Evolutionary conservation across 2,113 vertebrate species (phyloP).

Genomic region (Bambusicola thoracicus): DNA sequence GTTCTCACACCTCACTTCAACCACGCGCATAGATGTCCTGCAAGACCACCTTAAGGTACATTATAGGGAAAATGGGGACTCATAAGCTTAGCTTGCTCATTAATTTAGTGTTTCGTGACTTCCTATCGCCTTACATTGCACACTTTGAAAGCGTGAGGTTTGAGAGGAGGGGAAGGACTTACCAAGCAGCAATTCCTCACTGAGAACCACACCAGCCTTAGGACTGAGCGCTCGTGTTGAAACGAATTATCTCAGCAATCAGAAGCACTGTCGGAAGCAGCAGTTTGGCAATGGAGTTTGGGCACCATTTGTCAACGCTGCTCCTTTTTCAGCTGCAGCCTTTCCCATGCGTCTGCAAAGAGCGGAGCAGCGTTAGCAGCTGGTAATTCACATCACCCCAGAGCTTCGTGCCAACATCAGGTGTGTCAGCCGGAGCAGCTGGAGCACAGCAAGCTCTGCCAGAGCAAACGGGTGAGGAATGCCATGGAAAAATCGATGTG

Average conservation of each 20-base stretch:
- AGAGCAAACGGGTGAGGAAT: neutral
- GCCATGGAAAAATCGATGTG: rapidly evolving
- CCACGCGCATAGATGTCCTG: neutral
- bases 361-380: neutral
- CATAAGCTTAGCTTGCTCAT: neutral
- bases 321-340: neutral
- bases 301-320: neutral
- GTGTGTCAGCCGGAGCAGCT: neutral
- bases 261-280: neutral
- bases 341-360: neutral
- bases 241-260: rapidly evolving
- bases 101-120: neutral
- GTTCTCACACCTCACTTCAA: conserved; percentile 13
- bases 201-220: neutral
- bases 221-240: neutral
- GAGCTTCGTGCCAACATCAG: neutral
- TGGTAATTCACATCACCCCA: neutral
- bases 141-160: neutral
- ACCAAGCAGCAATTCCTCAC: neutral
- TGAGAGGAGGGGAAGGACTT: neutral
- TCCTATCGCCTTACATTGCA: rapidly evolving
- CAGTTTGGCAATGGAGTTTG: neutral
- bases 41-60: neutral
- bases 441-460: neutral
- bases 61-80: rapidly evolving